Percentiles rank a stretch among this genome's conserved stretches.
Evolutionary conservation across 2,888 invertebrate genomes (phyloP).

Genomic region (Caenorhabditis japonica): DNA sequence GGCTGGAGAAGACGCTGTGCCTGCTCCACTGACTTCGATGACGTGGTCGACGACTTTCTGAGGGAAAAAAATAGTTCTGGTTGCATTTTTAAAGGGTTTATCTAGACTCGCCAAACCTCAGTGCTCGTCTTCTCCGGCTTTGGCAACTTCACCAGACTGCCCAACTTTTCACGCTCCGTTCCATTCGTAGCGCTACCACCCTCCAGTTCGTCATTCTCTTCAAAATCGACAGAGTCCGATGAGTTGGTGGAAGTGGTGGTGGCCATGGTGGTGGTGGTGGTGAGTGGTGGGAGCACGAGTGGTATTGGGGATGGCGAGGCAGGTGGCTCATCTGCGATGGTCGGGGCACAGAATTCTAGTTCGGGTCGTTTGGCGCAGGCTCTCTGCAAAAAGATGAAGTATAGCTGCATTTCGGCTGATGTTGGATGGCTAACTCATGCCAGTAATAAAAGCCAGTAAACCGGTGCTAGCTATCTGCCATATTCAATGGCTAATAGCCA

Average conservation of each 20-base stretch:
- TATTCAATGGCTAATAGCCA: too few relatives aligned
- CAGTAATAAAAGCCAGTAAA: too few relatives aligned
- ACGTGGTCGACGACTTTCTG: conserved; percentile 26
- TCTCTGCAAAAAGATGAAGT: conserved; percentile 43
- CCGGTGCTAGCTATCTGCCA: too few relatives aligned
- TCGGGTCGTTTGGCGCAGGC: conserved; percentile 59
- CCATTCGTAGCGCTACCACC: conserved; percentile 4
- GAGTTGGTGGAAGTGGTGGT: conserved; percentile 6
- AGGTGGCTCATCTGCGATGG: conserved; percentile 3
- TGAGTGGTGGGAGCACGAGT: conserved; percentile 27
- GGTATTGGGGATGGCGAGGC: conserved; percentile 19
- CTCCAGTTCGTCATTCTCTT: conserved; percentile 6
- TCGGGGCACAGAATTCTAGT: conserved; percentile 48
- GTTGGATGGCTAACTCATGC: too few relatives aligned
- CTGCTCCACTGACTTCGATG: conserved; percentile 10
- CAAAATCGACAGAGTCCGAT: conserved; percentile 20
- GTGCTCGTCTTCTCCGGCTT: conserved; percentile 36
- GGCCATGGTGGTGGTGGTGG: conserved; percentile 11
- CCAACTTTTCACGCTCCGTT: conserved; percentile 27
- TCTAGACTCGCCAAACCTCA: conserved; percentile 23
- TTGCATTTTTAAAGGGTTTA: too few relatives aligned
- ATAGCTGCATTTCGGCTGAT: too few relatives aligned
- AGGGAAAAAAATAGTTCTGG: neutral
- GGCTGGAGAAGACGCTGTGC: neutral
- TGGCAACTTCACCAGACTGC: conserved; percentile 48